These are phyloP conservation scores for Drosophila parabipectinata DNA, from an alignment of 1,140 invertebrate genomes.

Conservation along the genomic window DNA sequence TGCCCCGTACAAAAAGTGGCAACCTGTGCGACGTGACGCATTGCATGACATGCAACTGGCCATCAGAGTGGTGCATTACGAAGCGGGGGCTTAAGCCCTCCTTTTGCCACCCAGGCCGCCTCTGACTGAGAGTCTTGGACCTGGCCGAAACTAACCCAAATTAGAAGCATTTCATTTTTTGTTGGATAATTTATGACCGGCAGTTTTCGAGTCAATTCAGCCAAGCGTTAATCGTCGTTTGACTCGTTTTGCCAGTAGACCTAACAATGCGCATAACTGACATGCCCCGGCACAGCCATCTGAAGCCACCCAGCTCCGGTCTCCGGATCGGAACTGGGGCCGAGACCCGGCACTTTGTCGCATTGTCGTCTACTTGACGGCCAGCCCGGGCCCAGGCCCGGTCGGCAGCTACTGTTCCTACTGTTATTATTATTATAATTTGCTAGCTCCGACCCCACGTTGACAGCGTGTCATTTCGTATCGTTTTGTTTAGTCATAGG, in stretches of 20 bases:
- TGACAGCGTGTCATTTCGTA: slow-evolving; percentile 76
- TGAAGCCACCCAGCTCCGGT: background rate
- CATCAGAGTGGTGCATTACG: slow-evolving; percentile 5
- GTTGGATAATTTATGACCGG: slow-evolving; percentile 74
- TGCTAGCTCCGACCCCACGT: slow-evolving; percentile 64
- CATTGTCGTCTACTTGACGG: slow-evolving; percentile 65
- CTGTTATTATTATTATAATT: slow-evolving; percentile 81
- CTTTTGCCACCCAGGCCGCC: slow-evolving; percentile 28
- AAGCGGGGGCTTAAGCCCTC: background rate
- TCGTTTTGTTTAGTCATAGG: slow-evolving; percentile 81
- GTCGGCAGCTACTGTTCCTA: slow-evolving; percentile 69
- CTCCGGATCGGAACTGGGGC: slow-evolving; percentile 23
- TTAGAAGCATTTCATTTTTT: slow-evolving; percentile 68
- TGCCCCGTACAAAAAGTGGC: slow-evolving; percentile 59
- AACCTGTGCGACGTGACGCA: slow-evolving; percentile 61
- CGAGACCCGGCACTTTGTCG: slow-evolving; percentile 70
- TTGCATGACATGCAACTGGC: slow-evolving; percentile 59
- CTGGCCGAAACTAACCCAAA: slow-evolving; percentile 42
- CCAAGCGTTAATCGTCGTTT: slow-evolving; percentile 80
- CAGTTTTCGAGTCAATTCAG: slow-evolving; percentile 75
- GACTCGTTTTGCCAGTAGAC: slow-evolving; percentile 64
- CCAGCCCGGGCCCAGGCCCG: slow-evolving; percentile 5
- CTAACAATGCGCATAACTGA: slow-evolving; percentile 55
- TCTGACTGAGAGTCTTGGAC: background rate
- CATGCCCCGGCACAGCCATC: background rate